Conservation (phyloP, 2,797 vertebrate genomes). For the Sciurus vulgaris region DNA sequence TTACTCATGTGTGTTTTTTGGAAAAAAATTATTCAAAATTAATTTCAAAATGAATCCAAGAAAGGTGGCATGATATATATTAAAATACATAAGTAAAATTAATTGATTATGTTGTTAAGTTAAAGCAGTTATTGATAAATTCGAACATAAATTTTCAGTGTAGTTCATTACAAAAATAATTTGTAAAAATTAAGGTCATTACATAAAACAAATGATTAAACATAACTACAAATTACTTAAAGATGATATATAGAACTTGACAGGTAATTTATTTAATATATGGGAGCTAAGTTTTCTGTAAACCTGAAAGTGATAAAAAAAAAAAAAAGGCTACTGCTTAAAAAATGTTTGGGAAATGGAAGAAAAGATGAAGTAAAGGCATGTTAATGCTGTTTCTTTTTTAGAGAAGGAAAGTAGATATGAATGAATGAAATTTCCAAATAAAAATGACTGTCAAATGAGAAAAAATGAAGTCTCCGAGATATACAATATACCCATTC, state of each 20-base stretch:
- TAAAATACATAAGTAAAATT: not conserved
- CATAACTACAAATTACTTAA: not conserved
- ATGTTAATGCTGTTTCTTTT: not conserved
- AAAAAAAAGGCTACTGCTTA: not conserved
- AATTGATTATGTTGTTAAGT: slow-evolving; percentile 1
- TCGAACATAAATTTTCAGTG: not conserved
- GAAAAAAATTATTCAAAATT: not conserved
- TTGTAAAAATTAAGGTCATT: not conserved
- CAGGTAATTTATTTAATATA: not conserved
- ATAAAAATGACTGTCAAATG: not conserved
- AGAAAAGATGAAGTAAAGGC: not conserved
- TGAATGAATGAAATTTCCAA: not conserved
- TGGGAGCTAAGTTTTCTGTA: not conserved
- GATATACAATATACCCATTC: not conserved
- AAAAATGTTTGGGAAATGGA: not conserved
- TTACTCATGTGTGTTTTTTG: not conserved
- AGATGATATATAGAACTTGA: not conserved
- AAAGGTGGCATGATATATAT: not conserved
- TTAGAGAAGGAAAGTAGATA: not conserved
- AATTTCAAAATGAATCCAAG: slow-evolving; percentile 14
- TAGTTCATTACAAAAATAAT: not conserved
- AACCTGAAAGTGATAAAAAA: not conserved
- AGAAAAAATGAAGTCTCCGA: not conserved
- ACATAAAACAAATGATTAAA: not conserved
- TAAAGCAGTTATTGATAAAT: not conserved